Base-by-base conservation (phyloP, 1,140 invertebrate genomes). In the Vollenhovia emeryi region DNA sequence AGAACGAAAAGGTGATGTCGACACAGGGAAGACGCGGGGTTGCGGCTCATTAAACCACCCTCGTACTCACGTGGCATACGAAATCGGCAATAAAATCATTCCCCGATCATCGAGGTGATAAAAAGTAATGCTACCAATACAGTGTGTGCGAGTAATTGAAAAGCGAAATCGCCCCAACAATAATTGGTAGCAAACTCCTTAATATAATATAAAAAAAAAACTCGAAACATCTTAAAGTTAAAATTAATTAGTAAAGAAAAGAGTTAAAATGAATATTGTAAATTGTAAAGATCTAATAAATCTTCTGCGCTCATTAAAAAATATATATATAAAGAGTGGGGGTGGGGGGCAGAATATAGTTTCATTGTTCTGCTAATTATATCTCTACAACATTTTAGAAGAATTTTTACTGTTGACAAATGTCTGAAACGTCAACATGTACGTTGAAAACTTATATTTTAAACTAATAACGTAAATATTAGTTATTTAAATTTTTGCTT, bases 71-170 rank as follows among this genome's bases (percentile, higher is more conserved):
- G 79, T 78, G 89, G 93, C 93, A 92, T 92, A 93, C 91, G 80
- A 86, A 89, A 93, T 92, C 87, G 90, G 90, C 89, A 90, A 93
- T 94, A 92, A 94, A 94, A 93, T 94, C 93, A 93, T 92, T 90
- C 88, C 85, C 66, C 87, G 90, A 94, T 94, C 93, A 91, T 93
- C 85, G 73, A 21, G 64, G 64, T 80, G 86, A 91, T 92, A 91
- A 92, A n/a, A 92, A 91, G 85, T 75, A 80, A 79, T 80, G 52
- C 73, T 48, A 50, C 27, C 21, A 43, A 36, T 33, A 24, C n/a
- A 48, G 18, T 43, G 66, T n/a, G 24, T 64, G 40, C 1, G 50
- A 87, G 33, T 59, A 64, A 80, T 79, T 74, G 69, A 85, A 84
- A 90, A 90, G 89, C 79, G 78, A 86, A 85, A 45, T 50, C 13